Conservation (phyloP, 2,113 vertebrate species). For the Spea multiplicata region DNA sequence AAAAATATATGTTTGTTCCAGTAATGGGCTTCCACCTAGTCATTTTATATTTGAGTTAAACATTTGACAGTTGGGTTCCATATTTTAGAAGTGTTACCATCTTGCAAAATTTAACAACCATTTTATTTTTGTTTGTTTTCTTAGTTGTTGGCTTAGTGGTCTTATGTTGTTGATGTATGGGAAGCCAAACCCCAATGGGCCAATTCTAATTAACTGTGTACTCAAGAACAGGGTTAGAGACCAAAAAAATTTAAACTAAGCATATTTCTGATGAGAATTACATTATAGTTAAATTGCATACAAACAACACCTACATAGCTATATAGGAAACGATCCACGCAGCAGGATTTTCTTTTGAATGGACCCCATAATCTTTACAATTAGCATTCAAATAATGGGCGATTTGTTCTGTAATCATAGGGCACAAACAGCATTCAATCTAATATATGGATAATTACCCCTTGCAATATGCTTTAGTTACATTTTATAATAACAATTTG, state of each 20-base stretch:
- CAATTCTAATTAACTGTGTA: conserved; percentile 2
- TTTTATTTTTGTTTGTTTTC: too few species aligned
- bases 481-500: conserved; percentile 74
- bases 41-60: too few species aligned
- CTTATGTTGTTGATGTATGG: not conserved
- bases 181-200: not conserved
- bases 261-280: conserved; percentile 14
- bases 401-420: conserved; percentile 73
- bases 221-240: not conserved
- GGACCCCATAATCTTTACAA: conserved; percentile 64
- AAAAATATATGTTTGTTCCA: not conserved
- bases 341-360: conserved; percentile 43
- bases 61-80: too few species aligned
- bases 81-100: too few species aligned
- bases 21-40: too few species aligned
- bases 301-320: conserved; percentile 48
- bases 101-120: too few species aligned
- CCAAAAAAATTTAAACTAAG: conserved; percentile 1
- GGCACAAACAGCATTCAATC: conserved; percentile 69
- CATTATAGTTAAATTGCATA: conserved; percentile 34
- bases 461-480: conserved; percentile 71
- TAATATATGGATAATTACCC: conserved; percentile 79
- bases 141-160: too few species aligned
- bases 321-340: conserved; percentile 46
- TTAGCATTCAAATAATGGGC: conserved; percentile 79